phyloP scores from a whole-genome alignment of 2,113 vertebrate genomes.

The Mustelus asterias region DNA sequence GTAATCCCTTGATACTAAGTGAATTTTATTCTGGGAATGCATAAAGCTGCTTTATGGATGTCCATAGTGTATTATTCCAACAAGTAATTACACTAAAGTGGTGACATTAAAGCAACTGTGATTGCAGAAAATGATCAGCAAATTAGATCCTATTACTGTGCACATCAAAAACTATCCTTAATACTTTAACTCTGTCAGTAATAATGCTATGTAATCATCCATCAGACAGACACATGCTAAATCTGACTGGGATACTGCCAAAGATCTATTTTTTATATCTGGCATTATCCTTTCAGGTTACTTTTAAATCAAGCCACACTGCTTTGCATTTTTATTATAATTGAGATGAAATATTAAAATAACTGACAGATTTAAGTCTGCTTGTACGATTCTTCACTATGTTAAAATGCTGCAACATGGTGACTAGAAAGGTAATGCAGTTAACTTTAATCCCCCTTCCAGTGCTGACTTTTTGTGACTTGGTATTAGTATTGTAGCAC shows the following conservation, averaged over 20 bases:
- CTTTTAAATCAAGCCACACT: no score
- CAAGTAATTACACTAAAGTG: constrained; percentile 38
- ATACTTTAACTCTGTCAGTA: constrained; percentile 37
- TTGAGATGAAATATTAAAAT: background rate
- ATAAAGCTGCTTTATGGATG: constrained; percentile 33
- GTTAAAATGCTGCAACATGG: background rate
- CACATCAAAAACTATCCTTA: constrained; percentile 37
- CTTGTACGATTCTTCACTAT: background rate
- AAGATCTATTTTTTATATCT: background rate
- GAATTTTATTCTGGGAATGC: constrained; percentile 32
- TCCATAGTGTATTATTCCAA: constrained; percentile 36
- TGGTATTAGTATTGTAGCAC: background rate
- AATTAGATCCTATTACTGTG: constrained; percentile 38
- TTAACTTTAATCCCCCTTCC: background rate
- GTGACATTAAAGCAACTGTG: constrained; percentile 37
- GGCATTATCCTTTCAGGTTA: background rate
- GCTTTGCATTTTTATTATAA: background rate
- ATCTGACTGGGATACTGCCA: constrained; percentile 12
- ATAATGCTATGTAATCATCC: constrained; percentile 34
- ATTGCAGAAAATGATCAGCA: constrained; percentile 38
- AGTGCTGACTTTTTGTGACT: background rate
- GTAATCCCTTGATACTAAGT: constrained; percentile 37
- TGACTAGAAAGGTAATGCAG: background rate
- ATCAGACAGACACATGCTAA: constrained; percentile 33
- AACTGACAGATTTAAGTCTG: constrained; percentile 19